These are phyloP conservation scores for Alexandromys oeconomus DNA, from an alignment of 2,797 vertebrate genomes.

Conservation along the genomic window DNA sequence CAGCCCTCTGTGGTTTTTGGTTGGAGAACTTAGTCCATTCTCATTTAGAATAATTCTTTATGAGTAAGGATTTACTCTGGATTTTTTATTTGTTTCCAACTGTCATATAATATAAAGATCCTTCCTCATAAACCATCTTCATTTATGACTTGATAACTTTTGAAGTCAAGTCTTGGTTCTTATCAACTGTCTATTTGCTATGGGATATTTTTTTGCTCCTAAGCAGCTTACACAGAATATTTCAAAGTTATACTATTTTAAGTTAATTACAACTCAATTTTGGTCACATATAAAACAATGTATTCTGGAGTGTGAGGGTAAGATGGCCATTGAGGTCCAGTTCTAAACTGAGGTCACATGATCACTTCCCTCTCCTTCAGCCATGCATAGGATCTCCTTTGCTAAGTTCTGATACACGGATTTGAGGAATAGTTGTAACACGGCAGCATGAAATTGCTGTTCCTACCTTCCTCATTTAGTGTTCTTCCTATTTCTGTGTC, in stretches of 20 bases:
- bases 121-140: not conserved
- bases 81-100: not conserved
- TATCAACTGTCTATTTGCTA: not conserved
- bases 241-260: not conserved
- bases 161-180: not conserved
- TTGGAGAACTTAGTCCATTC: not conserved
- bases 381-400: not conserved
- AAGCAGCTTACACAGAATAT: not conserved
- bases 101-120: not conserved
- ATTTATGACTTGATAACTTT: not conserved
- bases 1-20: not conserved
- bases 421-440: not conserved
- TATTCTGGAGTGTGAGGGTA: not conserved
- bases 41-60: not conserved
- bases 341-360: not conserved
- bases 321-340: not conserved
- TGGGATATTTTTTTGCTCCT: not conserved
- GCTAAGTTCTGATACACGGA: not conserved
- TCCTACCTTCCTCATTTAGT: not conserved
- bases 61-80: not conserved
- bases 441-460: not conserved
- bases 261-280: not conserved
- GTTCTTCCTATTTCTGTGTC: not conserved
- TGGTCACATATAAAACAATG: not conserved
- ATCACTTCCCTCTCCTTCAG: not conserved